Base-by-base conservation (phyloP, 2,797 vertebrate species). In the Cyprinodon diabolis region DNA sequence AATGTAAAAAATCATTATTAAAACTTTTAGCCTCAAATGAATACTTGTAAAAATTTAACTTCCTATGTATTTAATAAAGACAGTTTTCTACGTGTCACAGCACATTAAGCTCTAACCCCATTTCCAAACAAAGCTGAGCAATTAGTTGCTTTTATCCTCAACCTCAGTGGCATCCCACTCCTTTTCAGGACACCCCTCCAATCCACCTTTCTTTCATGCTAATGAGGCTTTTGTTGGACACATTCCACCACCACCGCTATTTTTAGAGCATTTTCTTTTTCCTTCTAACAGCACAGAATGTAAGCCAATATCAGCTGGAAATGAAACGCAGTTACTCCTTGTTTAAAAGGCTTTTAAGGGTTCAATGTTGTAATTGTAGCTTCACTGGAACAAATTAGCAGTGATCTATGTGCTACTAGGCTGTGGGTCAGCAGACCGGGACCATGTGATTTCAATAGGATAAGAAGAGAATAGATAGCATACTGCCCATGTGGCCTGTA, bases 111-210 rank as follows among this genome's bases (percentile, higher is more conserved):
- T 86, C 74, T 25, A 74, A 77, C 80, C 79, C 72, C 68, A 69
- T 65, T 90, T 92, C 90, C 45, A 69, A 83, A 74, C 78, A 90
- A 69, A 76, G 86, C 79, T 55, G 23, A 92, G 87, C 90, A 93
- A 93, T 94, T 92, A 93, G 79, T 88, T 72, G 30, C 85, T 94
- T 94, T 93, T 87, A 94, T 93, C 83, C 91, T 63, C 70, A 90
- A 87, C 81, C 80, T 75, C 77, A 81, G 74, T 86, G 74, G 85
- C 90, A 86, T 89, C 81, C 86, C 87, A 89, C 93, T 94, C 91
- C 91, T 84, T 84, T 30, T 30, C 30, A 30, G 30, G 30, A 30
- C 30, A 30, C 30, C 30, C 30, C 30, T 30, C 30, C 30, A 30
- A 30, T 30, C 30, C 30, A 30, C 30, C 30, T 30, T 30, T 30